Base-by-base conservation (phyloP, 2,888 invertebrate species). In the Caenorhabditis drosophilae region DNA sequence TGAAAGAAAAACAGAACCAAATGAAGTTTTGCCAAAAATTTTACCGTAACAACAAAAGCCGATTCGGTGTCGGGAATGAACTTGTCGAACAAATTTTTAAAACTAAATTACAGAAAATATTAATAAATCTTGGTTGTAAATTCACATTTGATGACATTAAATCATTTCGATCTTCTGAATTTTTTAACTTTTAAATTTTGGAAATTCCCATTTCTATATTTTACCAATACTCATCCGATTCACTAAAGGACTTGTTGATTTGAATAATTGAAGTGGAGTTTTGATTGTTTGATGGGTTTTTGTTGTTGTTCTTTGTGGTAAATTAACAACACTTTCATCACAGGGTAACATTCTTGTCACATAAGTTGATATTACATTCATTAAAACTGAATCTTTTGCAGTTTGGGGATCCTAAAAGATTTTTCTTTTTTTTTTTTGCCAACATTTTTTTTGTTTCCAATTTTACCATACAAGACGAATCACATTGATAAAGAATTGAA, bases 231-330 rank as follows among this genome's bases (percentile, higher is more conserved):
- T 58, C 6, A 70, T 57, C 16, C 67, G 45, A 45, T 70, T 73
- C 15, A 76, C 57, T 18, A 74, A 54, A 4, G 76, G 70, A 20
- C 69, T 72, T 26, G 54, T 57, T 18, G 76, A 46, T n/a, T 68
- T 58, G 44, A 76, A 70, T 2, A 74, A 52, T 31, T 74, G 69
- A 15, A 76, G 63, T 2, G 76, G 76, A 20, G 76, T 72, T n/a
- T 59, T 54, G 4, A 72, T 57, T 4, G 55, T 66, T 38, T 66
- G 64, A 46, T 55, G 55, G 1, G 49, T 59, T 15, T 40, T 26
- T n/a, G n/a, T n/a, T 23, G 11, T 38, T 26, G 48, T 52, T 34
- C 48, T 66, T 15, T 50, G 50, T 22, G 47, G 40, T 23, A 55
- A 15, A 15, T 26, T 34, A 15, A 26, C 20, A 6, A 23, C 34